phyloP scores from a whole-genome alignment of 37 sponge, comb jelly and placozoan species.

The Hexactinellida sp. region DNA sequence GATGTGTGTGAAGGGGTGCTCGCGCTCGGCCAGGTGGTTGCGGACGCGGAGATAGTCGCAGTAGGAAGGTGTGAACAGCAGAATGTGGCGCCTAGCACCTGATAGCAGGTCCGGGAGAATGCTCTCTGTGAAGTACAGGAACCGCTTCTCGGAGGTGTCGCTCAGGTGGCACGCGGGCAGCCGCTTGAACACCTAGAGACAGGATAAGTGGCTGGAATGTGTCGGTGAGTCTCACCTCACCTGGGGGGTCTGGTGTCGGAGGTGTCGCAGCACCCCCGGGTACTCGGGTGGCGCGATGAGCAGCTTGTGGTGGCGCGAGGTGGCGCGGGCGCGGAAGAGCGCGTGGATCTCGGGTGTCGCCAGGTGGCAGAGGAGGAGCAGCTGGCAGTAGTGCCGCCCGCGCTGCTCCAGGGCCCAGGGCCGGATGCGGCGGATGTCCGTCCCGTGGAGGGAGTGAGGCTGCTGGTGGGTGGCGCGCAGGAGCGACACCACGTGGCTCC shows the following conservation, averaged over 20 bases:
- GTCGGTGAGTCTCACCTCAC: conserved; percentile 50
- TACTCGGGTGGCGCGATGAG: conserved; percentile 50
- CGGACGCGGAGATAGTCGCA: conserved; percentile 85
- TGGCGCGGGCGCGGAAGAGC: conserved; percentile 29
- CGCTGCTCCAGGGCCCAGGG: conserved; percentile 66
- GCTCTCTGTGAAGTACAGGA: conserved; percentile 50
- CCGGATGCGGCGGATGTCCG: conserved; percentile 70
- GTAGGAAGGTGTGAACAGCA: conserved; percentile 74
- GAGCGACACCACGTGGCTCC: conserved; percentile 50
- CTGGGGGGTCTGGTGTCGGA: conserved; percentile 61
- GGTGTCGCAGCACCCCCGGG: conserved; percentile 57
- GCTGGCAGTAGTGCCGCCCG: conserved; percentile 67
- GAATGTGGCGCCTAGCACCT: conserved; percentile 36
- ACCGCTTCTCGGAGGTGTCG: conserved; percentile 46
- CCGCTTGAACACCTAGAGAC: conserved; percentile 38
- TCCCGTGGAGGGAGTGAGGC: conserved; percentile 60
- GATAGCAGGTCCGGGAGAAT: conserved; percentile 51
- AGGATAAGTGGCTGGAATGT: conserved; percentile 45
- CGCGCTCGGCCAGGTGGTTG: conserved; percentile 70
- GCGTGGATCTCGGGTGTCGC: conserved; percentile 65
- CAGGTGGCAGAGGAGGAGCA: conserved; percentile 48
- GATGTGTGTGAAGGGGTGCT: conserved; percentile 37
- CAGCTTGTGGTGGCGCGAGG: not conserved
- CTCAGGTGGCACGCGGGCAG: conserved; percentile 21
- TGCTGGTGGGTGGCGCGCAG: conserved; percentile 31